Conservation (phyloP, 2,797 vertebrate genomes). For the Octomys mimax region DNA sequence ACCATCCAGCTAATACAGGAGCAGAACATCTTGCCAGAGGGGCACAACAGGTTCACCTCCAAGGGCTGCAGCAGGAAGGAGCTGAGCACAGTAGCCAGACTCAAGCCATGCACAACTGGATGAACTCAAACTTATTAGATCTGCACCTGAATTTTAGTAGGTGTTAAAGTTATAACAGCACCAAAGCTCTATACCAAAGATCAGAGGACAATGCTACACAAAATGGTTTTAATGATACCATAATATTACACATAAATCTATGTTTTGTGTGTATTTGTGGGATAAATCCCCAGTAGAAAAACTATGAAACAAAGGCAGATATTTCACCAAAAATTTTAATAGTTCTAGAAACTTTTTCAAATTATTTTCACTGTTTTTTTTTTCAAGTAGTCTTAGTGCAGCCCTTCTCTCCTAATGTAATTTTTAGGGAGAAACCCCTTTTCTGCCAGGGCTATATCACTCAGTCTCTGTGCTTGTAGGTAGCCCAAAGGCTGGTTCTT, state of each 20-base stretch:
- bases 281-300: not conserved
- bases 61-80: too few relatives aligned
- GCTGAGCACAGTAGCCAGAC: too few relatives aligned
- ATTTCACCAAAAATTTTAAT: not conserved
- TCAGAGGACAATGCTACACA: too few relatives aligned
- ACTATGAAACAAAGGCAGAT: not conserved
- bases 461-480: not conserved
- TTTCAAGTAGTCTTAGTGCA: not conserved
- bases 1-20: too few relatives aligned
- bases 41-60: too few relatives aligned
- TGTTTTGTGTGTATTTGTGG: not conserved
- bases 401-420: too few relatives aligned
- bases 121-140: too few relatives aligned
- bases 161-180: too few relatives aligned
- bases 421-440: not conserved
- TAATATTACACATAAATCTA: not conserved
- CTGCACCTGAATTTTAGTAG: too few relatives aligned
- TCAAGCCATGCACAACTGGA: too few relatives aligned
- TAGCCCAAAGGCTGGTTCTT: not conserved
- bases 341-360: not conserved
- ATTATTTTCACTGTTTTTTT: not conserved
- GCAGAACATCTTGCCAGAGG: too few relatives aligned
- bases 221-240: not conserved
- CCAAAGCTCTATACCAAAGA: too few relatives aligned
- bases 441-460: not conserved